Evolutionary conservation across 2,797 vertebrate species (phyloP), one percentile per base, ranked within the genome.

Genomic region (Typhlichthys eigenmanni): DNA sequence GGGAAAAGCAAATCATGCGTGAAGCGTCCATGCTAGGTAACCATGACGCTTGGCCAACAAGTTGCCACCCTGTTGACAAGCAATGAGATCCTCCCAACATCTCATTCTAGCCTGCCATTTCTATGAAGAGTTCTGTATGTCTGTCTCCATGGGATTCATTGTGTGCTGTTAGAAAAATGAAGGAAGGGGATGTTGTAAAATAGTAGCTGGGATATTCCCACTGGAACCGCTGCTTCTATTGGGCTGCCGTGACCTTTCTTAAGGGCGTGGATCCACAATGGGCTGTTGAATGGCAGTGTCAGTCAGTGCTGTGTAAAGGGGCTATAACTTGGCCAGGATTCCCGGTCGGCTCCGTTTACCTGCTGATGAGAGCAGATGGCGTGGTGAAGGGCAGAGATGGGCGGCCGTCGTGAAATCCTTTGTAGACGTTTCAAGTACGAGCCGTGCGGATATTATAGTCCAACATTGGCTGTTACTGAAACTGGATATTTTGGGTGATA

Each of bases 1-100:
- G 88, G 84, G 88, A 90, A 90, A 88, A 87, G 87, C 82, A 90
- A 90, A 90, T 88, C 65, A 76, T 82, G 77, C 77, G 83, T 80
- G 76, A 76, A 75, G 85, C 75, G 82, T 78, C 80, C 66, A 66
- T 74, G 47, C 62, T 16, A 60, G 58, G 87, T 87, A 88, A 88
- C 88, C 83, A 84, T 85, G 83, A 80, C 85, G 69, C 64, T 78
- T 58, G 49, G 80, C 69, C 76, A 78, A 77, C 62, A 11, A 71
- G 76, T 60, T 68, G 69, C 62, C 78, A 63, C 73, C 78, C 83
- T 68, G 54, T 55, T 53, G 57, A 55, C 69, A 64, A 68, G 73
- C 51, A 29, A 47, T 13, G 47, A 75, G 76, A 78, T 71, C 69
- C 70, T 80, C 58, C 81, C 69, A 74, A 65, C 71, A 72, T 69